A percentile compares a stretch with the other conserved stretches of the same genome.
phyloP scores from a whole-genome alignment of 2,888 invertebrate genomes.

The Ptilodon capucinus region DNA sequence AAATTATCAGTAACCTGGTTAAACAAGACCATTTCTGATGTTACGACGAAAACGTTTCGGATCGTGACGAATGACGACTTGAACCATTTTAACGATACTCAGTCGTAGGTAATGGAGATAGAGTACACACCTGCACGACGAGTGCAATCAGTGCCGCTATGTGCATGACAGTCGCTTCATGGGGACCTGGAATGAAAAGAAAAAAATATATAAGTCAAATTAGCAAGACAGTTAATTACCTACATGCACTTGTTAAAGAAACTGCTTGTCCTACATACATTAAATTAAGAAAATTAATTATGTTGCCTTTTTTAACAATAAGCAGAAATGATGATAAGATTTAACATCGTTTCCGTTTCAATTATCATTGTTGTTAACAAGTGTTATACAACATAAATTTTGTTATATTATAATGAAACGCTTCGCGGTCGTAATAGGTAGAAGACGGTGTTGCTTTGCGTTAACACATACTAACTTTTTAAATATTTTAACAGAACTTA shows the following conservation, averaged over 20 bases:
- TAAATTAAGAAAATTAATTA: not conserved
- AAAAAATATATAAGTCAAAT: too few species aligned
- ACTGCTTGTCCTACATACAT: not conserved
- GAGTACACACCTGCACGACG: constrained; percentile 73
- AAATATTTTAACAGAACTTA: constrained; percentile 1
- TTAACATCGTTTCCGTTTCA: not conserved
- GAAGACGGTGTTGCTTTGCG: not conserved
- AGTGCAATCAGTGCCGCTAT: constrained; percentile 79
- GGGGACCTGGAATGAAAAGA: constrained; percentile 66
- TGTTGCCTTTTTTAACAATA: not conserved
- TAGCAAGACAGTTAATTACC: too few species aligned
- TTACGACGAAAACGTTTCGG: too few species aligned
- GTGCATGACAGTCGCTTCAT: constrained; percentile 80
- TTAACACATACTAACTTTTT: not conserved
- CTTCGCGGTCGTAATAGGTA: not conserved
- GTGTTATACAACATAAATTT: not conserved
- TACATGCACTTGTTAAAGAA: too few species aligned
- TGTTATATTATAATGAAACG: not conserved
- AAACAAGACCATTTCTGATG: too few species aligned
- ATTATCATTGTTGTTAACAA: not conserved
- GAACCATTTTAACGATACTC: not conserved
- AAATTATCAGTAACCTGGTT: constrained; percentile 11
- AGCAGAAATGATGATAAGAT: not conserved
- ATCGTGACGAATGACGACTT: too few species aligned
- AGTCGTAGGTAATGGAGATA: not conserved